These are phyloP conservation scores for Hiodon alosoides DNA, from an alignment of 2,113 vertebrate genomes.

Conservation along the genomic window DNA sequence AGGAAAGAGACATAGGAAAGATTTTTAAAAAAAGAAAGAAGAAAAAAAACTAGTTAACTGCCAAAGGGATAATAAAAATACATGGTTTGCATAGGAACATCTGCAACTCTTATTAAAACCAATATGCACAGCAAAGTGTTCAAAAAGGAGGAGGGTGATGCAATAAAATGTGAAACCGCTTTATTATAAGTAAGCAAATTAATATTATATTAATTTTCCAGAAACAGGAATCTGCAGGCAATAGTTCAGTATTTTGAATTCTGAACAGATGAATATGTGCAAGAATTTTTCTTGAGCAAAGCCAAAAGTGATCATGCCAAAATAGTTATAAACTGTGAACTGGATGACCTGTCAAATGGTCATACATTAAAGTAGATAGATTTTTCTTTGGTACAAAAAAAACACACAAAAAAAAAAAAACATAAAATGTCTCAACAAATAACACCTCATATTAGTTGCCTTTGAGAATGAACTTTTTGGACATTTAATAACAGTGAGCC, in stretches of 20 bases:
- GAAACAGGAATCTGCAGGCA: background rate
- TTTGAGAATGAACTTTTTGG: slow-evolving; percentile 27
- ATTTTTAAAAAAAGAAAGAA: slow-evolving; percentile 31
- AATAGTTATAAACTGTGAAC: too few species aligned
- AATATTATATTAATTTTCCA: background rate
- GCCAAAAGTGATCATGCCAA: background rate
- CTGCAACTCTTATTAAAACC: background rate
- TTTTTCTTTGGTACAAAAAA: background rate
- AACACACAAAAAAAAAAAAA: too few species aligned
- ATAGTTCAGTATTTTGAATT: background rate
- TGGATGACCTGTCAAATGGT: background rate
- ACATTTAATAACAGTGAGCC: slow-evolving; percentile 48
- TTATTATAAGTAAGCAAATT: too few species aligned
- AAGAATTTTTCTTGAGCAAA: background rate
- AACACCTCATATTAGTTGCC: background rate
- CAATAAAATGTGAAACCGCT: background rate
- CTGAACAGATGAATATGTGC: background rate
- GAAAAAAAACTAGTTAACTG: slow-evolving; percentile 4
- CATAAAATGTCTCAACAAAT: background rate
- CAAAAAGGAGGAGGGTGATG: background rate
- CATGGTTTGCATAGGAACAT: slow-evolving; percentile 51
- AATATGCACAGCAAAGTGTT: slow-evolving; percentile 22
- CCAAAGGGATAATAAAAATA: slow-evolving; percentile 24
- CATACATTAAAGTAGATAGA: background rate
- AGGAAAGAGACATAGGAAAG: background rate